Evolutionary conservation across 2,888 invertebrate genomes (phyloP).

Genomic region (Himalopsyche tibetana): DNA sequence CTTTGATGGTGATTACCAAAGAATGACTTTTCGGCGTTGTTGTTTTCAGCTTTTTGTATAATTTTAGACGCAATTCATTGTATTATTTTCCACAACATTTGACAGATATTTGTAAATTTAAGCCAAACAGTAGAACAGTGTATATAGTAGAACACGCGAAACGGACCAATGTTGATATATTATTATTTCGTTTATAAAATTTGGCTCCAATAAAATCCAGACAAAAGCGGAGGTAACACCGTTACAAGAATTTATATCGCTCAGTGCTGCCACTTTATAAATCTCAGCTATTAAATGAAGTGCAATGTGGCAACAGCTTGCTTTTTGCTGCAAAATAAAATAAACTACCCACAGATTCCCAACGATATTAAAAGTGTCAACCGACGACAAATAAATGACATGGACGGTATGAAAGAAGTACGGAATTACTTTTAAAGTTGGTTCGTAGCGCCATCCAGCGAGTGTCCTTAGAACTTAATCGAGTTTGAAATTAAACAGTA

Average conservation of each 20-base stretch:
- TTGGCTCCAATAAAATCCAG: not conserved
- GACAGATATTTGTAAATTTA: too few species aligned
- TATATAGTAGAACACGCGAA: too few species aligned
- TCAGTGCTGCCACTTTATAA: slow-evolving; percentile 15
- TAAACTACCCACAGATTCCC: not conserved
- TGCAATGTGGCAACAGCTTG: slow-evolving; percentile 22
- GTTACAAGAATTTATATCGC: not conserved
- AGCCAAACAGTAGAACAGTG: too few species aligned
- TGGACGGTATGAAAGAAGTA: not conserved
- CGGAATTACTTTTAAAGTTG: not conserved
- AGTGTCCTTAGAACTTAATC: not conserved
- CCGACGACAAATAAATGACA: not conserved
- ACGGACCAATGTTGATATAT: too few species aligned
- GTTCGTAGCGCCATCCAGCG: not conserved
- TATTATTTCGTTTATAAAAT: too few species aligned
- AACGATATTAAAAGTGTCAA: not conserved
- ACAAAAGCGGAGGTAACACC: not conserved
- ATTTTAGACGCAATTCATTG: too few species aligned
- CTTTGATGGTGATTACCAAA: too few species aligned
- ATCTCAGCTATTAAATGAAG: slow-evolving; percentile 12
- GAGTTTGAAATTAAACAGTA: not conserved
- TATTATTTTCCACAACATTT: too few species aligned
- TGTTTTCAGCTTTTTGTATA: too few species aligned
- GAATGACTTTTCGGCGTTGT: too few species aligned
- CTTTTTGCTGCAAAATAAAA: not conserved